Percentiles rank a stretch among this genome's conserved stretches.
These are phyloP conservation scores for Cantharis flavilabris DNA, from an alignment of 2,888 invertebrate genomes.

Conservation along the genomic window DNA sequence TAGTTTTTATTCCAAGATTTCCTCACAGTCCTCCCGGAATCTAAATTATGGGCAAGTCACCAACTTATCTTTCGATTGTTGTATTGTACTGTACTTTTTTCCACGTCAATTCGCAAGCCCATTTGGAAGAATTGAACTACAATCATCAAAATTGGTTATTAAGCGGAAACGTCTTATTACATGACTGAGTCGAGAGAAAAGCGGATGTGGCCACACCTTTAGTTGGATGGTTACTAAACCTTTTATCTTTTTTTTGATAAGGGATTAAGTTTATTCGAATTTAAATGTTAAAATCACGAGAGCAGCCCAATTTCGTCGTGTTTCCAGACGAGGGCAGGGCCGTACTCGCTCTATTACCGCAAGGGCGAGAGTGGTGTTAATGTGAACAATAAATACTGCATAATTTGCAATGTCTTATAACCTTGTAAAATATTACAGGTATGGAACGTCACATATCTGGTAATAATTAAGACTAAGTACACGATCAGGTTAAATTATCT, in stretches of 20 bases:
- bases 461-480: conserved; percentile 22
- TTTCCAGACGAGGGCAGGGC: not conserved
- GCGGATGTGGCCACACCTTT: conserved; percentile 14
- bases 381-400: not conserved
- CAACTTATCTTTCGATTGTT: not conserved
- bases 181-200: conserved; percentile 8
- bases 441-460: conserved; percentile 20
- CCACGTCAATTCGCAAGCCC: not conserved
- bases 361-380: not conserved
- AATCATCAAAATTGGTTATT: not conserved
- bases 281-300: not conserved
- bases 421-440: conserved; percentile 22
- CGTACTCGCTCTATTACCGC: not conserved
- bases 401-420: not conserved
- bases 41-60: not conserved
- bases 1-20: not conserved
- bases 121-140: not conserved
- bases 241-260: not conserved
- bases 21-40: not conserved
- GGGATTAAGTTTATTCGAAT: not conserved
- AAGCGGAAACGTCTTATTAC: conserved; percentile 12
- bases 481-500: conserved; percentile 33
- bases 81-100: not conserved
- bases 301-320: not conserved
- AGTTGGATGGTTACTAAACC: not conserved